These are phyloP conservation scores for Cecidostiba fungosa DNA, from an alignment of 2,888 invertebrate genomes.

Conservation along the genomic window DNA sequence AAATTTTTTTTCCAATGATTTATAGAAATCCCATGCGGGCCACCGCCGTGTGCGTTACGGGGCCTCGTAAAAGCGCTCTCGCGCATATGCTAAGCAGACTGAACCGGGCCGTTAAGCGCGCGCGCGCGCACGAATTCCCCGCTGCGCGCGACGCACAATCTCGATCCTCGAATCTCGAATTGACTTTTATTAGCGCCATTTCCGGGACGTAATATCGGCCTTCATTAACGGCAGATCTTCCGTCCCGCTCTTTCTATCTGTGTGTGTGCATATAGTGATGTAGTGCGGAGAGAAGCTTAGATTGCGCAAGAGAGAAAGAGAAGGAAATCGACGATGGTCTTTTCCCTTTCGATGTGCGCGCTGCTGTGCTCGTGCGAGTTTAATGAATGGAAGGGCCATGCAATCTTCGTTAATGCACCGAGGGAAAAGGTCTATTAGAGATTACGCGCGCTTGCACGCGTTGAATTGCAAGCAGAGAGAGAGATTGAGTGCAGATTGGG, in stretches of 20 bases:
- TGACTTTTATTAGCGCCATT: slow-evolving; percentile 54
- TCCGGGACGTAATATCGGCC: slow-evolving; percentile 45
- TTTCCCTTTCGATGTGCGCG: not conserved
- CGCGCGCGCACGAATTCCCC: slow-evolving; percentile 4
- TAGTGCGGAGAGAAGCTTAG: not conserved
- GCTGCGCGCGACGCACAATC: slow-evolving; percentile 14
- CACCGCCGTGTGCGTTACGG: not conserved
- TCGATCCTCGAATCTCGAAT: slow-evolving; percentile 49
- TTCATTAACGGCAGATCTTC: slow-evolving; percentile 41
- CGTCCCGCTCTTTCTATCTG: not conserved
- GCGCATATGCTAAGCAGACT: slow-evolving; percentile 12
- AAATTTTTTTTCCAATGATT: slow-evolving; percentile 44
- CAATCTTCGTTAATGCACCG: slow-evolving; percentile 41
- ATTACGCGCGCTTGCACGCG: slow-evolving; percentile 10
- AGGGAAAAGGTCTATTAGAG: slow-evolving; percentile 39
- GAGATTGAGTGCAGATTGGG: not conserved
- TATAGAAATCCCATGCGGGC: not conserved
- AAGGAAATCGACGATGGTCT: not conserved
- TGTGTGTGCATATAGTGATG: not conserved
- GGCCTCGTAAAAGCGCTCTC: not conserved
- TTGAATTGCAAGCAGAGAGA: not conserved
- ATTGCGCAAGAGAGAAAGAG: not conserved
- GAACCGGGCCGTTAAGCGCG: not conserved
- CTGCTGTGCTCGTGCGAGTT: not conserved
- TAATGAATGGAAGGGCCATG: slow-evolving; percentile 37